Conservation (phyloP, 1,140 invertebrate genomes). For the Ips nitidus region DNA sequence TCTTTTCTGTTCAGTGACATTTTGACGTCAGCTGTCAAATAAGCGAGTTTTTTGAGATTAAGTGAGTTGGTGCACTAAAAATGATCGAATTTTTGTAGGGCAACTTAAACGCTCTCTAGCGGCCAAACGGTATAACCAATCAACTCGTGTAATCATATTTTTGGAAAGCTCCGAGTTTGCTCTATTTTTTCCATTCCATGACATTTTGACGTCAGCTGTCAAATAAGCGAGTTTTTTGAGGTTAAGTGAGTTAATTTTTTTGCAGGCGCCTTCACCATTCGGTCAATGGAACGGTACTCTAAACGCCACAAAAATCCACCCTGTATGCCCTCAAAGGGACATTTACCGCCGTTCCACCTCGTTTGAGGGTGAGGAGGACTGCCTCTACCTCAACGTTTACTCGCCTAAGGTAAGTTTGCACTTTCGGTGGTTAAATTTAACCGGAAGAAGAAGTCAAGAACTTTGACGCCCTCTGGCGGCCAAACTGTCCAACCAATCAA, state of each 20-base stretch:
- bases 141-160: not conserved
- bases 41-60: not conserved
- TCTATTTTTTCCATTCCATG: not conserved
- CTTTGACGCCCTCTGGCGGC: no score
- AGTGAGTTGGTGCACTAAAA: not conserved
- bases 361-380: slow-evolving; percentile 75
- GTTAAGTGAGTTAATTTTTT: not conserved
- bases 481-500: no score
- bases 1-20: not conserved
- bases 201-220: not conserved
- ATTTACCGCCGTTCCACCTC: slow-evolving; percentile 63
- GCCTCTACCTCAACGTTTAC: slow-evolving; percentile 84
- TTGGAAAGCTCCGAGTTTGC: not conserved
- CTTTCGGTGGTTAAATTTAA: slow-evolving; percentile 18
- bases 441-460: not conserved
- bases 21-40: not conserved
- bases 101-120: not conserved
- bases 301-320: slow-evolving; percentile 62
- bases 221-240: not conserved
- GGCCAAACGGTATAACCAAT: not conserved
- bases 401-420: slow-evolving; percentile 60
- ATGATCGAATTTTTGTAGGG: not conserved
- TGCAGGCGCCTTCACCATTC: slow-evolving; percentile 62
- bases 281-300: slow-evolving; percentile 61
- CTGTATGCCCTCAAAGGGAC: slow-evolving; percentile 73